A percentile compares a stretch with the other conserved stretches of the same genome.
These are phyloP conservation scores for Drosophila macrothrix DNA, from an alignment of 2,888 invertebrate species.

Conservation along the genomic window DNA sequence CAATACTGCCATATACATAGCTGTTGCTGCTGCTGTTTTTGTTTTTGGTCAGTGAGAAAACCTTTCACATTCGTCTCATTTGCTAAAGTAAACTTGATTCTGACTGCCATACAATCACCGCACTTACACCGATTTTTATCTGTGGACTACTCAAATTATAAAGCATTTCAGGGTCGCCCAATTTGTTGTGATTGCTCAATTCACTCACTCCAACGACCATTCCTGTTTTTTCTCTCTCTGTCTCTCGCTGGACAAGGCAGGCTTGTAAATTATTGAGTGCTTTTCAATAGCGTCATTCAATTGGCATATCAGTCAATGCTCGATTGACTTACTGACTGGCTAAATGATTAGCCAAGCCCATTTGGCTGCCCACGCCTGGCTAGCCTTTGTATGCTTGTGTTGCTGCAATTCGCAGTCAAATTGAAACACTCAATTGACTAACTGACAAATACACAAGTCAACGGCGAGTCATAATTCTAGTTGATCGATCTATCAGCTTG, in stretches of 20 bases:
- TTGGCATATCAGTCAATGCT: conserved; percentile 56
- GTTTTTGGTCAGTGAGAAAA: conserved; percentile 24
- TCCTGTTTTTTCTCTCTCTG: not conserved
- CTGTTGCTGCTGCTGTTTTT: conserved; percentile 11
- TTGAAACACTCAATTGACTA: conserved; percentile 25
- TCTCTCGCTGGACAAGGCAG: conserved; percentile 16
- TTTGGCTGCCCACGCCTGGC: conserved; percentile 13
- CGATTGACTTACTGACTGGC: conserved; percentile 14
- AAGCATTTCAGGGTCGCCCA: conserved; percentile 43
- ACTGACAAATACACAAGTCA: conserved; percentile 21
- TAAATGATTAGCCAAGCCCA: conserved; percentile 27
- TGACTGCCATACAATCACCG: conserved; percentile 33
- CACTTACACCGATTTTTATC: conserved; percentile 7
- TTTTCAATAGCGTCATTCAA: conserved; percentile 48
- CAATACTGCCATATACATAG: conserved; percentile 26
- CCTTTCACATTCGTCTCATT: conserved; percentile 58
- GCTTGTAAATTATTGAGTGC: conserved; percentile 66
- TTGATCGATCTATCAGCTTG: conserved; percentile 19
- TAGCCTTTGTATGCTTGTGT: conserved; percentile 26
- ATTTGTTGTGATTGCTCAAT: conserved; percentile 40
- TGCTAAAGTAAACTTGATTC: conserved; percentile 52
- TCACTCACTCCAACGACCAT: not conserved
- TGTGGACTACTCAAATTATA: conserved; percentile 39
- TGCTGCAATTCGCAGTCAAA: conserved; percentile 25
- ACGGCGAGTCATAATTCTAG: conserved; percentile 41